phyloP scores from a whole-genome alignment of 2,888 invertebrate genomes.

The Acanthosepion pharaonis region DNA sequence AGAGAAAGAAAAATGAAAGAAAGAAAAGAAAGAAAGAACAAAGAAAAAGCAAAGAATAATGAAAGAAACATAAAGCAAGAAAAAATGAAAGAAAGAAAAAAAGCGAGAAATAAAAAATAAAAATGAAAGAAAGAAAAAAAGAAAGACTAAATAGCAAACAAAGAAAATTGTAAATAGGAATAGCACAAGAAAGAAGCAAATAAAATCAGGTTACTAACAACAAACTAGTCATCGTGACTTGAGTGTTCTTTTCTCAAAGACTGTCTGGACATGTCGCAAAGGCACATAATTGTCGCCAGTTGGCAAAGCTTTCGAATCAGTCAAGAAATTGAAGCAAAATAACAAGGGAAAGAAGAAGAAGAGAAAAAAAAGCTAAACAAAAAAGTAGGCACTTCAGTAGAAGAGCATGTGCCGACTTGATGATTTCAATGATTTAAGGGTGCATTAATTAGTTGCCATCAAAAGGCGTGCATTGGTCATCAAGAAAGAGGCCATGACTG shows the following conservation, averaged over 20 bases:
- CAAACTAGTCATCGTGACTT: neutral
- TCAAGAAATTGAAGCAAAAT: neutral
- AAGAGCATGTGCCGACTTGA: neutral
- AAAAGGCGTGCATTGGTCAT: neutral
- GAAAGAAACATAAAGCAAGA: neutral
- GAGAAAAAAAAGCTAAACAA: too few relatives aligned
- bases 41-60: neutral
- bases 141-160: neutral
- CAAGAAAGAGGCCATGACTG: neutral
- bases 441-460: neutral
- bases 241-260: neutral
- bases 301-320: neutral
- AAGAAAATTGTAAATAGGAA: neutral
- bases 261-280: neutral
- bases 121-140: neutral
- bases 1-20: neutral
- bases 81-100: neutral
- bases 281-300: neutral
- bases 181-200: neutral
- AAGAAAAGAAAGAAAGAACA: neutral
- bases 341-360: too few relatives aligned
- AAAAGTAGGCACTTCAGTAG: neutral
- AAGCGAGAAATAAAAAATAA: neutral
- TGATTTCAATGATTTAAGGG: neutral
- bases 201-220: neutral